phyloP scores from a whole-genome alignment of 2,113 vertebrate genomes.

The Anas platyrhynchos region DNA sequence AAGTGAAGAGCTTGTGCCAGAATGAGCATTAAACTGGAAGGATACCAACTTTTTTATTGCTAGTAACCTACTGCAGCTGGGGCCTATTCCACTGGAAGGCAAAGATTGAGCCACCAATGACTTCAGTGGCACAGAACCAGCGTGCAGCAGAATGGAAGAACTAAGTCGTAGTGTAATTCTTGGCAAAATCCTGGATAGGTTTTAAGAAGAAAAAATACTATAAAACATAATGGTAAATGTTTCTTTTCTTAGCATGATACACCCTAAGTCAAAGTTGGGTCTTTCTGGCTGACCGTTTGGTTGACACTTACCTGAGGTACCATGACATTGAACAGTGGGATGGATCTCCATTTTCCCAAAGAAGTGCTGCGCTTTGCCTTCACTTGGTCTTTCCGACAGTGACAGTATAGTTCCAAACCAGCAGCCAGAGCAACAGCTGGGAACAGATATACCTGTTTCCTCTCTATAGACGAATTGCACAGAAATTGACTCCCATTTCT shows the following conservation, averaged over 20 bases:
- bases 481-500: neutral
- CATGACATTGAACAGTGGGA: neutral
- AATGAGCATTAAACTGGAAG: neutral
- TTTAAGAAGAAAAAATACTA: neutral
- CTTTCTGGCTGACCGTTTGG: neutral
- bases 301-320: neutral
- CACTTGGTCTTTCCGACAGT: accelerated
- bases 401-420: neutral
- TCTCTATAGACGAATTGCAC: neutral
- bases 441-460: neutral
- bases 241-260: neutral
- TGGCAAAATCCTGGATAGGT: neutral
- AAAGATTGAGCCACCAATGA: neutral
- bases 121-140: neutral
- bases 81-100: neutral
- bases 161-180: neutral
- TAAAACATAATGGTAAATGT: neutral
- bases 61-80: neutral
- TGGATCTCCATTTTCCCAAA: accelerated
- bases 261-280: neutral
- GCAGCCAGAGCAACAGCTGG: neutral
- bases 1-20: neutral
- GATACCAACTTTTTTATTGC: neutral
- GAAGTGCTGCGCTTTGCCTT: neutral
- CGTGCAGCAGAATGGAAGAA: neutral